These are phyloP conservation scores for Papilio helenus DNA, from an alignment of 1,140 invertebrate species.

Conservation along the genomic window DNA sequence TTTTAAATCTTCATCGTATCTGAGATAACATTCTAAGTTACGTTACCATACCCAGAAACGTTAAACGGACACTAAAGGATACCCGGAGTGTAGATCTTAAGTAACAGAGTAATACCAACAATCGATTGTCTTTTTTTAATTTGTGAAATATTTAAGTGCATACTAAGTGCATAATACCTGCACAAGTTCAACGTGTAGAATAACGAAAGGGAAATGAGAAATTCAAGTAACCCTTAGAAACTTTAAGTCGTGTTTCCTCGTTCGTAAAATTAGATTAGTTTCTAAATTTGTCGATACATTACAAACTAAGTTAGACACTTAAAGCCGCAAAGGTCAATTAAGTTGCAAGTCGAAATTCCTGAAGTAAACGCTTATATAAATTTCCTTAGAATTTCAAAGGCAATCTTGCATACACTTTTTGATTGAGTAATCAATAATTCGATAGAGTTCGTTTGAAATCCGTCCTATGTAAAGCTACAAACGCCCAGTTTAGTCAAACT, in stretches of 20 bases:
- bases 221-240: not conserved
- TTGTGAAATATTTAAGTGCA: too few relatives aligned
- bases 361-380: not conserved
- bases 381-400: not conserved
- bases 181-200: too few relatives aligned
- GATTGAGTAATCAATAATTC: not conserved
- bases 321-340: slow-evolving; percentile 11
- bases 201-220: too few relatives aligned
- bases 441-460: too few relatives aligned
- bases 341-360: not conserved
- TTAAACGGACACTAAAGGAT: not conserved
- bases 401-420: not conserved
- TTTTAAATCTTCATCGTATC: not conserved
- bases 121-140: too few relatives aligned
- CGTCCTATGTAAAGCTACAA: too few relatives aligned
- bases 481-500: too few relatives aligned
- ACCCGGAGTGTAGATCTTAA: not conserved
- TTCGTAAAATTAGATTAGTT: not conserved
- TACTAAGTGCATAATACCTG: too few relatives aligned
- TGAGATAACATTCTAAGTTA: not conserved
- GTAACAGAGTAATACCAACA: too few relatives aligned
- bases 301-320: slow-evolving; percentile 21
- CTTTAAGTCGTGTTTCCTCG: not conserved
- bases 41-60: not conserved
- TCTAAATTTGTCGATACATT: not conserved